These are phyloP conservation scores for Bombus difficillimus DNA, from an alignment of 1,140 invertebrate species.

Conservation along the genomic window DNA sequence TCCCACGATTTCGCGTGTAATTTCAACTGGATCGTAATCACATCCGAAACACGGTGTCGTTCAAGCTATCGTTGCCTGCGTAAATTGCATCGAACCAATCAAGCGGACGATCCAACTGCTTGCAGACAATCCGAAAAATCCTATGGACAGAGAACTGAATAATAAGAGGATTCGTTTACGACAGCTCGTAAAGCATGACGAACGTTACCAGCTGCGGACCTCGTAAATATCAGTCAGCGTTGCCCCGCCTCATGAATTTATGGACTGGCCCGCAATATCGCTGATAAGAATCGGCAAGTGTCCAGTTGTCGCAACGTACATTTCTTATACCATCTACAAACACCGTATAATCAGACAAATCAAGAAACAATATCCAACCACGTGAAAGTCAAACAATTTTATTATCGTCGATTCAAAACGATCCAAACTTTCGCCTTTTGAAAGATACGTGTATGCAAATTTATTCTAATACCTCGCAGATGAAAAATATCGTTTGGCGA, in stretches of 20 bases:
- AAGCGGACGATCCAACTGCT: neutral
- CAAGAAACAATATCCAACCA: neutral
- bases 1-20: constrained; percentile 1
- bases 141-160: constrained; percentile 14
- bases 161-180: constrained; percentile 61
- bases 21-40: constrained; percentile 28
- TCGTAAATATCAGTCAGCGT: constrained; percentile 55
- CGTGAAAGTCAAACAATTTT: constrained; percentile 6
- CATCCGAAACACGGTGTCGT: neutral
- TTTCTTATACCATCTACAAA: neutral
- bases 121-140: neutral
- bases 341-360: neutral
- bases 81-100: constrained; percentile 7
- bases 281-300: constrained; percentile 45
- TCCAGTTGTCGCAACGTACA: neutral
- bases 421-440: too few species aligned
- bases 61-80: neutral
- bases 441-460: neutral
- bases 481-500: too few species aligned
- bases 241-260: constrained; percentile 51
- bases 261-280: constrained; percentile 43
- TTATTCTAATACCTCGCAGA: neutral
- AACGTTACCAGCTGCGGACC: constrained; percentile 41
- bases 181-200: constrained; percentile 53
- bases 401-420: neutral